Percentiles rank a stretch among this genome's conserved stretches.
These are phyloP conservation scores for Eulemur rubriventer DNA, from an alignment of 2,797 vertebrate species.

Conservation along the genomic window DNA sequence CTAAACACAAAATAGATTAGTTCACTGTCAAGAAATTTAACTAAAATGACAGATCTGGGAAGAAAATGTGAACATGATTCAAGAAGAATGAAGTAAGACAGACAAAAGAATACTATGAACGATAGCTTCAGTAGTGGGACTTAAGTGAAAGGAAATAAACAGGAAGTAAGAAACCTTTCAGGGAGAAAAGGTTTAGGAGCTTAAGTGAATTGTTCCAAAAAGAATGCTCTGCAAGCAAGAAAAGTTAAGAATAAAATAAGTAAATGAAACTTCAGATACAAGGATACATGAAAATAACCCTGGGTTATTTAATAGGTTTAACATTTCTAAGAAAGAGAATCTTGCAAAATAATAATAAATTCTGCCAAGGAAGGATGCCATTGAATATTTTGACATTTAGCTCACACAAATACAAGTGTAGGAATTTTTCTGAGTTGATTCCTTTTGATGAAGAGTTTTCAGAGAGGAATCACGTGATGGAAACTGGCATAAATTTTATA, in stretches of 20 bases:
- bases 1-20: conserved; percentile 22
- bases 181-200: conserved; percentile 3
- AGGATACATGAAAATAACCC: conserved; percentile 53
- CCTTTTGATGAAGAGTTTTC: not conserved
- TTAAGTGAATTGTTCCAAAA: conserved; percentile 46
- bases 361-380: not conserved
- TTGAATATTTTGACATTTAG: not conserved
- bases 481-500: not conserved
- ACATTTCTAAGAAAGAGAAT: not conserved
- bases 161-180: not conserved
- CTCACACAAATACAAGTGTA: not conserved
- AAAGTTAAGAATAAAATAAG: not conserved
- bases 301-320: not conserved
- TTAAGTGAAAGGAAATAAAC: conserved; percentile 5
- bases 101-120: conserved; percentile 63
- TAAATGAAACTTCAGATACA: conserved; percentile 63
- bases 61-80: conserved; percentile 69
- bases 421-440: conserved; percentile 14
- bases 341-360: conserved; percentile 1
- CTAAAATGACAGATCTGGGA: conserved; percentile 52
- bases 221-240: conserved; percentile 37
- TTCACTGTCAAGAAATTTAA: not conserved
- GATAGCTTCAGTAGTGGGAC: not conserved
- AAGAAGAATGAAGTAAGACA: conserved; percentile 57
- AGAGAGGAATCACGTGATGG: not conserved